phyloP scores from a whole-genome alignment of 2,888 invertebrate genomes.

The Isoperla grammatica region DNA sequence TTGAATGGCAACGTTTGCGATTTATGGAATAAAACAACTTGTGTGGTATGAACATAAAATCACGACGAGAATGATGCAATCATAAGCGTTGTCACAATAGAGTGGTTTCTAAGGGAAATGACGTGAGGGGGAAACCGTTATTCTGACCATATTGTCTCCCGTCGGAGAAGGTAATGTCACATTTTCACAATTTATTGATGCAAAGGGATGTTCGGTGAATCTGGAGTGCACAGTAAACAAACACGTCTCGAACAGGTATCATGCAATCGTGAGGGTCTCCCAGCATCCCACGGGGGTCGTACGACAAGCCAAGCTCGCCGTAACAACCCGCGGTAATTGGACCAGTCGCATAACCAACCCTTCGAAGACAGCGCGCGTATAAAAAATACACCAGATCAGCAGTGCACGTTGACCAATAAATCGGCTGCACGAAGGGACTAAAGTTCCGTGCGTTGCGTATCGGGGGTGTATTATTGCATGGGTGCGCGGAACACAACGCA shows the following conservation, averaged over 20 bases:
- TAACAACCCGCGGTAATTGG: slow-evolving; percentile 1
- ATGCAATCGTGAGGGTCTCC: background rate
- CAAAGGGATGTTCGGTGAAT: background rate
- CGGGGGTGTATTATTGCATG: background rate
- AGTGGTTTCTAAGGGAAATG: too few species aligned
- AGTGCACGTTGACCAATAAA: slow-evolving; percentile 6
- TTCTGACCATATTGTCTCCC: too few species aligned
- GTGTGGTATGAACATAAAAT: too few species aligned
- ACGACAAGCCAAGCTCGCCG: background rate
- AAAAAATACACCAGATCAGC: slow-evolving; percentile 3
- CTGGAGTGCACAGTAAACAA: slow-evolving; percentile 1
- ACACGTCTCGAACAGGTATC: background rate
- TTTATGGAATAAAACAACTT: too few species aligned
- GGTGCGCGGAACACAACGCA: too few species aligned
- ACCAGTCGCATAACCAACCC: background rate
- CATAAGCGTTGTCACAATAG: too few species aligned
- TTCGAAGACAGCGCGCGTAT: background rate
- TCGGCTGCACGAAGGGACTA: background rate
- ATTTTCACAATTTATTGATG: background rate
- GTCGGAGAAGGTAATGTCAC: too few species aligned
- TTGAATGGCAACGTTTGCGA: too few species aligned
- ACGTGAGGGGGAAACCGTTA: too few species aligned
- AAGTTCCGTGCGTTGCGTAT: background rate
- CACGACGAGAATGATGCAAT: too few species aligned
- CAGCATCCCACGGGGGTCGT: slow-evolving; percentile 1